These are phyloP conservation scores for Gnatocerus cornutus DNA, from an alignment of 2,888 invertebrate genomes.

Conservation along the genomic window DNA sequence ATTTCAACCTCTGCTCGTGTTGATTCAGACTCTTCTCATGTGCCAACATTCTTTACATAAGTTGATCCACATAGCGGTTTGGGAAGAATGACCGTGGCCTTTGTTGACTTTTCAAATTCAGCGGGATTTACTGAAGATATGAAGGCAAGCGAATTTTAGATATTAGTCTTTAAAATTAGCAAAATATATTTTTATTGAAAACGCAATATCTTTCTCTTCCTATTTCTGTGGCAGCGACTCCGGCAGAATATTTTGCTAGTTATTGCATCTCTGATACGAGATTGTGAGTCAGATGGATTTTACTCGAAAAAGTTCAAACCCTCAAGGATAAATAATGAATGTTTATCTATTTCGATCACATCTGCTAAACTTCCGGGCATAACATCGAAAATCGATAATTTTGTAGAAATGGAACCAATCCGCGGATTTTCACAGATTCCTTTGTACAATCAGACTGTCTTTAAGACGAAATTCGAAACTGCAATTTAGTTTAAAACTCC, in stretches of 20 bases:
- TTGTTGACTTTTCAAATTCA: conserved; percentile 2
- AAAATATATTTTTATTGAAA: too few relatives aligned
- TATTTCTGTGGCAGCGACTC: too few relatives aligned
- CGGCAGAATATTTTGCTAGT: too few relatives aligned
- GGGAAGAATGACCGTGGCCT: background rate
- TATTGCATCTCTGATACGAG: too few relatives aligned
- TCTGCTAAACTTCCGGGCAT: conserved; percentile 5
- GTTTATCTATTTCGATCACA: conserved; percentile 15
- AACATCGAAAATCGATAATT: conserved; percentile 14
- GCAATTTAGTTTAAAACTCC: background rate
- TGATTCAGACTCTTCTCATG: conserved; percentile 9
- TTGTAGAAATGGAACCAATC: background rate
- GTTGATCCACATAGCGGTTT: background rate
- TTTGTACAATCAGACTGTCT: too few relatives aligned
- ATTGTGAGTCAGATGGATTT: background rate
- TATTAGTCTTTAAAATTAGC: too few relatives aligned
- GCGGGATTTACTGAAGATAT: background rate
- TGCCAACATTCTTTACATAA: conserved; percentile 5
- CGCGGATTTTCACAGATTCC: background rate
- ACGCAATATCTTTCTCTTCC: too few relatives aligned
- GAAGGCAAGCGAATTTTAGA: too few relatives aligned
- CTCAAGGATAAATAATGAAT: conserved; percentile 7
- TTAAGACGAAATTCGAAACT: background rate
- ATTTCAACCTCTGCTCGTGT: conserved; percentile 5
- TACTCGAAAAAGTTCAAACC: conserved; percentile 6